phyloP scores from a whole-genome alignment of 2,113 vertebrate genomes.

The Xiphorhynchus elegans region DNA sequence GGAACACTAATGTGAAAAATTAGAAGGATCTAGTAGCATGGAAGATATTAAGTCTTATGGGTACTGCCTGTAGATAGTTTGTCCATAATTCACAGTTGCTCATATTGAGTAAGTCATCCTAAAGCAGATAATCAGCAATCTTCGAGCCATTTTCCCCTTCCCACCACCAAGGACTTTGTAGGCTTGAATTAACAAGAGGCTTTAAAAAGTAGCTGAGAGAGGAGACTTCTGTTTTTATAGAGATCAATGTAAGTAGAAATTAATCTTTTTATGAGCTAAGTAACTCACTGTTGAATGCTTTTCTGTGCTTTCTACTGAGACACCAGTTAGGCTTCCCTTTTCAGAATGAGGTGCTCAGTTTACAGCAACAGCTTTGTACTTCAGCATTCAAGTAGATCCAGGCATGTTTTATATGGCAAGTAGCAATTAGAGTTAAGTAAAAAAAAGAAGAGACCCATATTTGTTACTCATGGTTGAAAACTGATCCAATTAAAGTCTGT shows the following conservation, averaged over 20 bases:
- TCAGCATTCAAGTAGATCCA: neutral
- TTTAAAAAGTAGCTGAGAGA: slow-evolving; percentile 16
- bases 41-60: neutral
- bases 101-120: slow-evolving; percentile 16
- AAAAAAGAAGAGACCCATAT: slow-evolving; percentile 44
- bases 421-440: slow-evolving; percentile 44
- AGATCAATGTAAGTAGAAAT: slow-evolving; percentile 27
- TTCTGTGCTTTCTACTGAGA: slow-evolving; percentile 12
- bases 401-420: neutral
- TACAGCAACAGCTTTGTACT: slow-evolving; percentile 45
- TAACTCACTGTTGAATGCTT: neutral
- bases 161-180: neutral
- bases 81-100: slow-evolving; percentile 28
- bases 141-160: slow-evolving; percentile 6
- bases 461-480: slow-evolving; percentile 63
- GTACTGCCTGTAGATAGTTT: neutral
- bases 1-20: neutral
- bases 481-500: slow-evolving; percentile 59
- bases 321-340: neutral
- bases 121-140: slow-evolving; percentile 6
- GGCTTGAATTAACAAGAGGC: slow-evolving; percentile 20
- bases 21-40: neutral
- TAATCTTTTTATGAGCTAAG: slow-evolving; percentile 8
- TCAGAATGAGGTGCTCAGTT: slow-evolving; percentile 28
- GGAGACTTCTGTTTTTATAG: neutral